Evolutionary conservation across 1,140 invertebrate genomes (phyloP), one percentile per base, ranked within the genome.

Genomic region (Drosophila repleta): DNA sequence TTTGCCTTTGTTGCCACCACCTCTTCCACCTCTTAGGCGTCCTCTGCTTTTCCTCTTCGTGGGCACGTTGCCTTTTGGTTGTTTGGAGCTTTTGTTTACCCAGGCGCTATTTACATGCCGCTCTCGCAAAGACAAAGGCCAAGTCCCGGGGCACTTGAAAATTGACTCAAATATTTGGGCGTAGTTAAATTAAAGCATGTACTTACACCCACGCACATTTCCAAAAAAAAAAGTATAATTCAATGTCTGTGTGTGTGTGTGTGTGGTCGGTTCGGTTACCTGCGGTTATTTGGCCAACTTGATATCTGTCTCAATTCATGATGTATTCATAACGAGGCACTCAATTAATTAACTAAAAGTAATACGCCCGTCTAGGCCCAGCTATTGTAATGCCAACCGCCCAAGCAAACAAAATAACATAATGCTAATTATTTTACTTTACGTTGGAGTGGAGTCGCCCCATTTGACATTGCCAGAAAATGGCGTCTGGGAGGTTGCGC

Each of bases 271-370:
- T 55, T 82, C 70, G 64, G 62, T 79, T 71, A 87, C 83, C 83
- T 88, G 83, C 73, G 84, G 83, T 70, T 79, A 79, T 88, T 88
- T 89, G 79, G 56, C 57, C 61, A 75, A 35, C 52, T 71, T 69
- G 41, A 70, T 75, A 71, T 65, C 67, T 71, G 56, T 66, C 56
- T 37, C 18, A 26, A 61, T 72, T 79, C 74, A 89, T 88, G 55
- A 88, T 79, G 73, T 79, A 88, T 88, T 88, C 83, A 88, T 88
- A 84, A 83, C 63, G 77, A 80, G 73, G 73, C 83, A 89, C 69
- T 63, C 84, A 89, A 88, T 88, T 88, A 88, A 88, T 88, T 88
- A 89, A 79, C 72, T 74, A 72, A 65, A 72, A 74, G 84, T 76
- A 88, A 68, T 70, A 63, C 58, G 53, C 29, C 32, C 48, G 61